Conservation (phyloP, 1,140 invertebrate species). For the Asobara japonica region DNA sequence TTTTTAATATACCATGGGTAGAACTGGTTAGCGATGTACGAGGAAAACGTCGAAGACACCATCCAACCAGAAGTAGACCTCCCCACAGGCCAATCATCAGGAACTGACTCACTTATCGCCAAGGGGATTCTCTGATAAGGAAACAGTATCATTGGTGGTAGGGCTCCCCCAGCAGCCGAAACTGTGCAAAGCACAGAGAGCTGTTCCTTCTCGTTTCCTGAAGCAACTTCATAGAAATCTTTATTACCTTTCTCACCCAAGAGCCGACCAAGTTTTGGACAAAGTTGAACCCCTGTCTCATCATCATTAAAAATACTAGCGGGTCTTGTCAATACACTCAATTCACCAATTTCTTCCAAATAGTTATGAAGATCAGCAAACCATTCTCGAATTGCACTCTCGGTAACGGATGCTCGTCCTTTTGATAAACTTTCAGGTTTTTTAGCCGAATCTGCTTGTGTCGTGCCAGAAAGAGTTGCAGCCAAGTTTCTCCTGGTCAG, state of each 20-base stretch:
- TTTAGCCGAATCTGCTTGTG: conserved; percentile 49
- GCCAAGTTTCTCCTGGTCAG: conserved; percentile 50
- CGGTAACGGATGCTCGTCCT: conserved; percentile 46
- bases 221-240: conserved; percentile 51
- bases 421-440: conserved; percentile 52
- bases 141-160: conserved; percentile 49
- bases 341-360: conserved; percentile 35
- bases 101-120: conserved; percentile 37
- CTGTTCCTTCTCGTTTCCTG: conserved; percentile 51
- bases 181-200: conserved; percentile 51
- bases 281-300: conserved; percentile 51
- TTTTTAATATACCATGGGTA: conserved; percentile 42
- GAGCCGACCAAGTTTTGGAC: conserved; percentile 51
- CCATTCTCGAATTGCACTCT: conserved; percentile 48
- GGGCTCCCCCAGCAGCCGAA: conserved; percentile 41
- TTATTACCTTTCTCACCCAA: conserved; percentile 48
- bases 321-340: conserved; percentile 46
- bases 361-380: conserved; percentile 37
- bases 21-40: conserved; percentile 52
- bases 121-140: conserved; percentile 44
- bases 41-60: conserved; percentile 45
- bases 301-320: conserved; percentile 52
- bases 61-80: conserved; percentile 49
- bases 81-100: conserved; percentile 42
- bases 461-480: conserved; percentile 52